Conservation (phyloP, 2,113 vertebrate species). For the Brachyhypopomus occidentalis region DNA sequence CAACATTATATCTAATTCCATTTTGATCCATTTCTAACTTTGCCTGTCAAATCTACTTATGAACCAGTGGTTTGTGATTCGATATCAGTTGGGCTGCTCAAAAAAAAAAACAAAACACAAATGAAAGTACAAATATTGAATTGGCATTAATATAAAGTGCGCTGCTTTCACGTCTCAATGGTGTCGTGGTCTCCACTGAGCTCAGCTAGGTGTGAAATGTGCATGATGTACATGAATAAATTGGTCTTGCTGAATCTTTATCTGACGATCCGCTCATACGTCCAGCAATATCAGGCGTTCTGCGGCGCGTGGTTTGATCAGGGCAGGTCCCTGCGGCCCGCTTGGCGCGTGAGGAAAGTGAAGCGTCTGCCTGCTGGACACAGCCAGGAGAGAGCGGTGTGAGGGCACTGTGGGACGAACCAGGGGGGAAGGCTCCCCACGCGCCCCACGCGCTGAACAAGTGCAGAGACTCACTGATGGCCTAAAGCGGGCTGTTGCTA, state of each 20-base stretch:
- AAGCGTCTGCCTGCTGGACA: background rate
- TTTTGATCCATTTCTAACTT: background rate
- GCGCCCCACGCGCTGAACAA: background rate
- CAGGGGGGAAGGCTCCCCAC: too few species aligned
- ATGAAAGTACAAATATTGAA: background rate
- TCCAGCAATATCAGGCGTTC: slow-evolving; percentile 14
- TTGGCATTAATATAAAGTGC: background rate
- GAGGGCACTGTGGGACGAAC: too few species aligned
- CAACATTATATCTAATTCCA: background rate
- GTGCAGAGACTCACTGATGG: background rate
- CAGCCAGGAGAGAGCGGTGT: background rate
- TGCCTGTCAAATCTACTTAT: background rate
- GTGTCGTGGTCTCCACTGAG: background rate
- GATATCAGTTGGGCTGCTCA: background rate
- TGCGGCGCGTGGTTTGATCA: slow-evolving; percentile 26
- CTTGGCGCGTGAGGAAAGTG: background rate
- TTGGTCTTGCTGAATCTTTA: slow-evolving; percentile 63
- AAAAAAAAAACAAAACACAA: background rate
- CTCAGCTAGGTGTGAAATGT: too few species aligned
- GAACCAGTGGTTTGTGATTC: background rate
- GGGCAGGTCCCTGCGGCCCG: background rate
- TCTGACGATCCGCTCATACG: slow-evolving; percentile 57
- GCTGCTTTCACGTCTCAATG: background rate
- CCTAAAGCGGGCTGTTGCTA: background rate
- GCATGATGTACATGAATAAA: slow-evolving; percentile 60